Evolutionary conservation across 30 jellyfish, hydroid and myxozoan species (phyloP).

Genomic region (Turritopsis dohrnii): DNA sequence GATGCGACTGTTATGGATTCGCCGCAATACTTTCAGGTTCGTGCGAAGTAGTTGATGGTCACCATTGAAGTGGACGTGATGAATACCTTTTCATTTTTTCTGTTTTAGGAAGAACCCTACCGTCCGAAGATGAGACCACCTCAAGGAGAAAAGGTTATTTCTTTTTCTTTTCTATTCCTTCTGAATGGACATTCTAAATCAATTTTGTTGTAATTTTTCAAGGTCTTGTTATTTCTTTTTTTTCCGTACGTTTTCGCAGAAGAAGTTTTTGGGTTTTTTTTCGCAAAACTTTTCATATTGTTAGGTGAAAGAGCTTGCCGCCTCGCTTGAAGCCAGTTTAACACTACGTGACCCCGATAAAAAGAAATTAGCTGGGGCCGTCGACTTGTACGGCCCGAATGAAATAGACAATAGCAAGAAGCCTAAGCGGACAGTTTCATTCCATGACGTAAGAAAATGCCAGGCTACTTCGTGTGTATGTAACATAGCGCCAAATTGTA

Average conservation of each 20-base stretch:
- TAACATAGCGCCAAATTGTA: not conserved
- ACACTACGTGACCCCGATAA: constrained; percentile 11
- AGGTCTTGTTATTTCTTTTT: too few relatives aligned
- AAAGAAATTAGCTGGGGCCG: constrained; percentile 27
- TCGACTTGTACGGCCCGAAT: not conserved
- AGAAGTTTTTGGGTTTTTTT: too few relatives aligned
- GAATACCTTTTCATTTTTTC: not conserved
- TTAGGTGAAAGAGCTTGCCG: constrained; percentile 17
- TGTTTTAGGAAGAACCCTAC: constrained; percentile 4
- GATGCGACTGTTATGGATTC: not conserved
- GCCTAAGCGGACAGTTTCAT: constrained; percentile 18
- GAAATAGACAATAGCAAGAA: not conserved
- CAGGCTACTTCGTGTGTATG: not conserved
- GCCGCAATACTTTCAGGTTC: not conserved
- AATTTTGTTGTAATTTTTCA: not conserved
- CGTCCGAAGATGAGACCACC: constrained; percentile 25
- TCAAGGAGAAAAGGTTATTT: constrained; percentile 18
- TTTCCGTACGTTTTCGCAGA: too few relatives aligned
- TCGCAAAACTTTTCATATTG: not conserved
- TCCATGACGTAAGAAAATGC: constrained; percentile 15
- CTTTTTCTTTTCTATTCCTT: not conserved
- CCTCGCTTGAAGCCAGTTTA: constrained; percentile 20
- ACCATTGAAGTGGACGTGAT: too few relatives aligned
- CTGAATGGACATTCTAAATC: not conserved
- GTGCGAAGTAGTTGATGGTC: not conserved